phyloP scores from a whole-genome alignment of 2,797 vertebrate species.

The Pangasius sanitwongsei region DNA sequence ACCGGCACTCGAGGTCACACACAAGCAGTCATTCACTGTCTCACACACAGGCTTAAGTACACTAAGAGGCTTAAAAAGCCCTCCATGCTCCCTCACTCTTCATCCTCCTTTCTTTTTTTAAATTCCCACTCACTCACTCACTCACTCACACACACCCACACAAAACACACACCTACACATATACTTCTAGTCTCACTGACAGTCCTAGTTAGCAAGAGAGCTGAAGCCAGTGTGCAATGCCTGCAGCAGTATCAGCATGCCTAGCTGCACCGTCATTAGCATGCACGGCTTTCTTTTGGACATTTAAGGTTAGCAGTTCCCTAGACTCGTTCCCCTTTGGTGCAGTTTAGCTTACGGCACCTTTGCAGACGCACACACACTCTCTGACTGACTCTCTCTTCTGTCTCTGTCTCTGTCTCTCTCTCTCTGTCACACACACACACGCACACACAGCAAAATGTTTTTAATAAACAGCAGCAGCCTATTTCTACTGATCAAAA shows the following conservation, averaged over 20 bases:
- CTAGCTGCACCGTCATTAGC: constrained; percentile 67
- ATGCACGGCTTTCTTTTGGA: constrained; percentile 67
- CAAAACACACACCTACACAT: constrained; percentile 5
- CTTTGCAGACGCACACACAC: constrained; percentile 24
- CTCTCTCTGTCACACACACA: neutral
- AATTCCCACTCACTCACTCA: constrained; percentile 22
- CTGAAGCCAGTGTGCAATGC: constrained; percentile 23
- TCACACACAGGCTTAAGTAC: constrained; percentile 49
- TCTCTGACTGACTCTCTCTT: neutral
- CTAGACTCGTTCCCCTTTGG: constrained; percentile 54
- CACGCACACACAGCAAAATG: neutral
- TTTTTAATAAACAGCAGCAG: constrained; percentile 17
- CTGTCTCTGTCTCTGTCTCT: too few species aligned
- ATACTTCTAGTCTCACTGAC: constrained; percentile 51
- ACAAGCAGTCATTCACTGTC: constrained; percentile 46
- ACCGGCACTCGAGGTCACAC: constrained; percentile 27
- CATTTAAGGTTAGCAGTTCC: constrained; percentile 74
- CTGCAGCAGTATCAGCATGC: constrained; percentile 33
- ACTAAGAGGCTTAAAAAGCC: constrained; percentile 44
- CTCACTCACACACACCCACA: constrained; percentile 49
- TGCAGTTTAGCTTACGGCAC: constrained; percentile 32
- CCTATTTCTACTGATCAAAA: neutral
- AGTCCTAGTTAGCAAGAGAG: constrained; percentile 43
- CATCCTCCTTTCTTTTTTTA: constrained; percentile 21
- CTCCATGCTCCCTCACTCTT: constrained; percentile 47